Evolutionary conservation across 2,888 invertebrate genomes (phyloP).

Genomic region (Meiosimyza platycephala): DNA sequence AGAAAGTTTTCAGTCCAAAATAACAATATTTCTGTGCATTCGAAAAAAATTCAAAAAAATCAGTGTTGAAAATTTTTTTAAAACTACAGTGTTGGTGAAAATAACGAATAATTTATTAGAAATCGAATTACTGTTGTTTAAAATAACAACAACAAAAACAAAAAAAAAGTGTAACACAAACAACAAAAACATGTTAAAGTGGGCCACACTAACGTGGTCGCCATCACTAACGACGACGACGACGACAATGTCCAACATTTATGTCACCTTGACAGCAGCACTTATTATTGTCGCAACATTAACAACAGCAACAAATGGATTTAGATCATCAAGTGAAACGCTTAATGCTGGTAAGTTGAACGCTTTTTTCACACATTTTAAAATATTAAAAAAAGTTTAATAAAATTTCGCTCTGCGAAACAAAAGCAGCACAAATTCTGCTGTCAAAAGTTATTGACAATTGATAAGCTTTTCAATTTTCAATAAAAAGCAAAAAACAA

Average conservation of each 20-base stretch:
- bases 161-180: not conserved
- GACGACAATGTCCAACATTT: constrained; percentile 34
- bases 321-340: constrained; percentile 56
- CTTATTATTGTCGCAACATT: constrained; percentile 57
- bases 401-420: too few species aligned
- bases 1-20: not conserved
- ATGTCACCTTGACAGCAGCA: constrained; percentile 52
- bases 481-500: not conserved
- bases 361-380: not conserved
- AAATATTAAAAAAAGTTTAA: constrained; percentile 23
- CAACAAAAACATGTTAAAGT: constrained; percentile 50
- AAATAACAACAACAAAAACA: not conserved
- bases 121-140: not conserved
- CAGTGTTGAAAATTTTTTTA: too few species aligned
- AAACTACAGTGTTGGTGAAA: not conserved
- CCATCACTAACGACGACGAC: constrained; percentile 45
- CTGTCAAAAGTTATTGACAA: too few species aligned
- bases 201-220: constrained; percentile 54
- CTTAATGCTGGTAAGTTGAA: constrained; percentile 54
- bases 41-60: not conserved
- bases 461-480: not conserved
- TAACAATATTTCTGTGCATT: not conserved
- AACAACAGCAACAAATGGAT: constrained; percentile 60
- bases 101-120: not conserved
- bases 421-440: too few species aligned